Base-by-base conservation (phyloP, 2,797 vertebrate species). In the Hippocampus kuda region DNA sequence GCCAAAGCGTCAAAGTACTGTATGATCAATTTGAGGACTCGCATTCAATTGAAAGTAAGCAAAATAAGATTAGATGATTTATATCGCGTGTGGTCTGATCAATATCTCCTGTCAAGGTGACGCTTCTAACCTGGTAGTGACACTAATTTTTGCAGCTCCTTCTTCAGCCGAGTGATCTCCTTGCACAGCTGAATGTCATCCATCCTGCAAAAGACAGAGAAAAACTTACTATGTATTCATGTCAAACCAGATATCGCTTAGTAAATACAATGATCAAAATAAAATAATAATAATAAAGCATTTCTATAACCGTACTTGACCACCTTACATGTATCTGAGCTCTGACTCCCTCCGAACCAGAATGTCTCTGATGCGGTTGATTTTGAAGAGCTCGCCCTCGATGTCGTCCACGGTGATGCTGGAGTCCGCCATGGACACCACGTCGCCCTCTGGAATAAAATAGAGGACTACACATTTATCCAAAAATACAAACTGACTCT, bases 161-260 rank as follows among this genome's bases (percentile, higher is more conserved):
- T 89, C 82, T 94, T 95, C 79, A 95, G 89, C 30, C 85, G 76
- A 7, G 91, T 94, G 80, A 95, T 95, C 75, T 96, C 94, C 77
- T 91, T 91, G 68, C 94, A 96, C 9, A 96, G 91, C 84, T 96
- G 93, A 77, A 96, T 94, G 81, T 96, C 94, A 22, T 96, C 94
- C 93, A 94, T 64, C 62, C 94, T 96, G 81, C 18, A 71, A 38
- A 41, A 68, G 30, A 15, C 16, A 13, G 38, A 63, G 20, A 63
- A 63, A 38, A 38, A 41, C 20, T 48, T 7, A 26, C 44, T 18
- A 16, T 65, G 15, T 15, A n/a, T 1, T 65, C 13, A 20, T 48
- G 24, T 49, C 13, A 65, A 27, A 30, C 24, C 13, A 59, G 27
- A 2, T 11, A 15, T 27, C 2, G 1, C 54, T 13, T 57, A 1